phyloP scores from a whole-genome alignment of 2,797 vertebrate species.

The Hypotaenidia philippensis region DNA sequence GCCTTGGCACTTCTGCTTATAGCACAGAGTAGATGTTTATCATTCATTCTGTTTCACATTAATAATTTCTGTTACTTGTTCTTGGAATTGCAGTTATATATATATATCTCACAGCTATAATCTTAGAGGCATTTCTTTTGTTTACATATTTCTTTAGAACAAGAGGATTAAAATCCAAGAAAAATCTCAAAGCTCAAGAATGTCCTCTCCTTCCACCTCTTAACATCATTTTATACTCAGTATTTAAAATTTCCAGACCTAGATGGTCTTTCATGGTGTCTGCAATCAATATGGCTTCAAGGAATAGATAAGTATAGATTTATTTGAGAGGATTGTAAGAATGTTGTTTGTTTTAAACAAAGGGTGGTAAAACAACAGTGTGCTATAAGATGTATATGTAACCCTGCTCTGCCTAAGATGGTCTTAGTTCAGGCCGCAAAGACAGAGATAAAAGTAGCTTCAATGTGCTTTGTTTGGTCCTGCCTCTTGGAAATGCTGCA shows the following conservation, averaged over 20 bases:
- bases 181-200: neutral
- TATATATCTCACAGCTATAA: neutral
- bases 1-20: neutral
- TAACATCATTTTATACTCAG: neutral
- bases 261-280: neutral
- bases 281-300: fast-evolving
- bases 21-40: neutral
- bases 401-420: neutral
- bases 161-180: neutral
- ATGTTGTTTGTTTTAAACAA: neutral
- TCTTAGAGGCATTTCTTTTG: neutral
- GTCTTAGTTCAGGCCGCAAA: neutral
- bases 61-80: neutral
- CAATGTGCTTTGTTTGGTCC: fast-evolving
- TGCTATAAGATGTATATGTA: neutral
- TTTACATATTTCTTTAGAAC: neutral
- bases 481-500: neutral
- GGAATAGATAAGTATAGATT: neutral
- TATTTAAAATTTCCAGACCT: neutral
- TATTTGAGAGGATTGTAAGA: neutral
- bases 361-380: neutral
- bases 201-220: neutral
- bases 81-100: neutral
- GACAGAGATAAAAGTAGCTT: neutral
- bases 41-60: neutral